Base-by-base conservation (phyloP, 2,113 vertebrate genomes). In the Dromaius novaehollandiae region DNA sequence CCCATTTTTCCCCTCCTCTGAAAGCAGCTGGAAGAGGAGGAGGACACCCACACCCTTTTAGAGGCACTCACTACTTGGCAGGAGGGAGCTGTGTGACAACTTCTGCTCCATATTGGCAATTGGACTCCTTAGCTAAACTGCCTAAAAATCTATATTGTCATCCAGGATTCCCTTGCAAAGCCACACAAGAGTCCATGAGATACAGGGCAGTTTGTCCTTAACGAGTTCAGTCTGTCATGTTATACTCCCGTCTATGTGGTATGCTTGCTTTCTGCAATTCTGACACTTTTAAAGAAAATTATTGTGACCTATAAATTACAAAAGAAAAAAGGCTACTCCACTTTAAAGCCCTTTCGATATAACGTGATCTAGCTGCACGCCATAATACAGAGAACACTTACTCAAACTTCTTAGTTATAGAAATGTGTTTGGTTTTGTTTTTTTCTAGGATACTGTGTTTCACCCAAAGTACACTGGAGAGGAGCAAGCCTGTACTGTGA, bases 391-490 rank as follows among this genome's bases (percentile, higher is more conserved):
- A 61, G 34, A 88, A 18, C 14, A 7, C 28, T 74, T 83, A 42
- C 28, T 82, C 64, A 40, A 19, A 15, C 26, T 58, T 18, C n/a
- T 80, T 40, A 63, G 19, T 85, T 76, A 86, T 0, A 0, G 13
- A 11, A 83, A 64, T 65, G 51, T 82, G 44, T 82, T 90, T 82
- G 42, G 42, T 64, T 85, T 96, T 94, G 8, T 66, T 89, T 96
- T 96, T 94, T 92, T 96, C 86, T 95, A 99, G 99, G 99, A 99
- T 97, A 98, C 98, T 19, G 98, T 99, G 97, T 99, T 99, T 98
- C 99, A 99, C 96, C 98, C 98, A 78, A 99, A 99, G 98, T 99
- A 99, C 99, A 99, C 99, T 98, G 99, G 99, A 99, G 99, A 99
- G 97, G 99, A 99, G 97, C 98, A 99, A 98, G 99, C 98, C 96